These are phyloP conservation scores for Syngnathus floridae DNA, from an alignment of 2,113 vertebrate genomes.

Conservation along the genomic window DNA sequence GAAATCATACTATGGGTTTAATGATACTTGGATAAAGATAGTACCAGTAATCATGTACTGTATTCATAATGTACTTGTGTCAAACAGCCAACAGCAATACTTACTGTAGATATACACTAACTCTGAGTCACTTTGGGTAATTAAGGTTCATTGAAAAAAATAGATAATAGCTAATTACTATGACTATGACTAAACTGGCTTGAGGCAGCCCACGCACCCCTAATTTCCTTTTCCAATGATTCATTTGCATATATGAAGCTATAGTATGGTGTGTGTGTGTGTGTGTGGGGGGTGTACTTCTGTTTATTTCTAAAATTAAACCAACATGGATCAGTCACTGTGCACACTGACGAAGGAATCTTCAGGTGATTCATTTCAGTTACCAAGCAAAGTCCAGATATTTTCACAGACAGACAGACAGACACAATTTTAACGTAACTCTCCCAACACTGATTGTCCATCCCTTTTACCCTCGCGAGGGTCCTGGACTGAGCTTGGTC, in stretches of 20 bases:
- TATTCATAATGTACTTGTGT: not conserved
- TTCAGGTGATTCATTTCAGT: not conserved
- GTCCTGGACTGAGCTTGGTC: no score
- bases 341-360: not conserved
- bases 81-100: conserved; percentile 4
- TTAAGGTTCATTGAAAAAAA: conserved; percentile 26
- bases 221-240: not conserved
- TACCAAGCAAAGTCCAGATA: no score
- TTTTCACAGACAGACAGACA: no score
- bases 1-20: not conserved
- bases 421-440: no score
- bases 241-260: no score
- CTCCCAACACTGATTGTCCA: no score
- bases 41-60: not conserved
- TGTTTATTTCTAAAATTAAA: not conserved
- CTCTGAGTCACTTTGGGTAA: conserved; percentile 26
- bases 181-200: conserved; percentile 14
- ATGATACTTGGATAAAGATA: not conserved
- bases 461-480: no score
- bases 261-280: not conserved
- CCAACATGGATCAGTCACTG: no score
- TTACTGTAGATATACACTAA: conserved; percentile 14
- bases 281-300: not conserved
- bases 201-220: not conserved
- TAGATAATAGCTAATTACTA: conserved; percentile 16